These are phyloP conservation scores for Anolis apletophallus DNA, from an alignment of 2,797 vertebrate genomes.

Conservation along the genomic window DNA sequence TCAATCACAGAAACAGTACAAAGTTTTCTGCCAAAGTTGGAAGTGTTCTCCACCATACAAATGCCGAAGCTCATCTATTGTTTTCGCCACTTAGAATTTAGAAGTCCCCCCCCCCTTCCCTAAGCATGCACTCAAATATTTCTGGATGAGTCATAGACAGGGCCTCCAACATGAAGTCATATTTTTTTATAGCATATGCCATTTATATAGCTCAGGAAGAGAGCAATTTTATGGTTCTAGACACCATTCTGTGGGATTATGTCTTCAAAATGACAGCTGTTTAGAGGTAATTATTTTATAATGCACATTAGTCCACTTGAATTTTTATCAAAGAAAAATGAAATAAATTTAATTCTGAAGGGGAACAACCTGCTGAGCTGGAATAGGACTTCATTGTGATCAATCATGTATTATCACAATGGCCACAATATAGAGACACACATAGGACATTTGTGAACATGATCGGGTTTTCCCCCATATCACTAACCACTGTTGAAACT, in stretches of 20 bases:
- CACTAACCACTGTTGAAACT: neutral
- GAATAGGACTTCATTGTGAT: neutral
- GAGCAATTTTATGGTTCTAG: constrained; percentile 18
- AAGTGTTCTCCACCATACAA: constrained; percentile 26
- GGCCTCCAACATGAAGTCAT: constrained; percentile 16
- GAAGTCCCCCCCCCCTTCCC: constrained; percentile 1
- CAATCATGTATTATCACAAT: neutral
- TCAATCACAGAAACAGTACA: constrained; percentile 24
- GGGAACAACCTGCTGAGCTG: neutral
- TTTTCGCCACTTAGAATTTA: constrained; percentile 7
- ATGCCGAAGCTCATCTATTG: constrained; percentile 28
- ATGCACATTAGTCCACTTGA: neutral
- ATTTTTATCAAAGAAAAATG: neutral
- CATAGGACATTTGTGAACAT: neutral
- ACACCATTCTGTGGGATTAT: constrained; percentile 2
- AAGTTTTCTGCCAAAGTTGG: constrained; percentile 41
- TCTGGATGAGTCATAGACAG: constrained; percentile 33
- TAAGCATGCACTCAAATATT: constrained; percentile 19
- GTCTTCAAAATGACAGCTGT: constrained; percentile 33
- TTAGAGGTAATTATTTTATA: constrained; percentile 20
- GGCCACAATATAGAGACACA: neutral
- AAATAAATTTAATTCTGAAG: neutral
- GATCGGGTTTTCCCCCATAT: neutral
- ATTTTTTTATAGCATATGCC: constrained; percentile 38
- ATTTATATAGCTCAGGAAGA: constrained; percentile 32